A percentile compares a stretch with the other conserved stretches of the same genome.
Conservation (phyloP, 2,888 invertebrate species). For the Harmothoe impar region DNA sequence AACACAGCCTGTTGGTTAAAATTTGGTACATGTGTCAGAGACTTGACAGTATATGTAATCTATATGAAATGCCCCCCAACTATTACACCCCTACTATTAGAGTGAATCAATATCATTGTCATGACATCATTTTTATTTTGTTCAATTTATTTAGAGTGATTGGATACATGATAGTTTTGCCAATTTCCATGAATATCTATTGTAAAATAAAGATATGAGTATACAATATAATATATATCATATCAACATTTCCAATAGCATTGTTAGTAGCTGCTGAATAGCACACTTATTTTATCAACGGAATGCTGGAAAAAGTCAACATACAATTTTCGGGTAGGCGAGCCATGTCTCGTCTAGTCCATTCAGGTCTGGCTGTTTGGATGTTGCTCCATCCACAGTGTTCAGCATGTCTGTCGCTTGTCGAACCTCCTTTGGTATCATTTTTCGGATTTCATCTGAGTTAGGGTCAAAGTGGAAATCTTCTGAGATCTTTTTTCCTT, state of each 20-base stretch:
- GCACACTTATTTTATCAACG: neutral
- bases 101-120: too few species aligned
- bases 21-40: neutral
- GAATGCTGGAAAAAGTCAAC: neutral
- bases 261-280: too few species aligned
- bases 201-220: too few species aligned
- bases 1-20: conserved; percentile 89
- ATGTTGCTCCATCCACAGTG: conserved; percentile 75
- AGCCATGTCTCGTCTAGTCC: conserved; percentile 91
- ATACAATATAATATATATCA: too few species aligned
- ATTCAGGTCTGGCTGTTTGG: conserved; percentile 86
- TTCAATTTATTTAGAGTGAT: too few species aligned
- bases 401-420: conserved; percentile 76
- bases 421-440: conserved; percentile 79
- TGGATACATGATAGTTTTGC: too few species aligned
- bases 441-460: conserved; percentile 76
- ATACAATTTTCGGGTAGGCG: conserved; percentile 84
- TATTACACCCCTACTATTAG: neutral
- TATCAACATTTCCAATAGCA: too few species aligned
- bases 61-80: neutral
- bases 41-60: conserved; percentile 26
- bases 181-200: too few species aligned
- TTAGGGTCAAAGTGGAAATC: conserved; percentile 89
- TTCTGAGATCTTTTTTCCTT: conserved; percentile 94
- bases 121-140: too few species aligned